These are phyloP conservation scores for Sciurus carolinensis DNA, from an alignment of 2,797 vertebrate species.

Conservation along the genomic window DNA sequence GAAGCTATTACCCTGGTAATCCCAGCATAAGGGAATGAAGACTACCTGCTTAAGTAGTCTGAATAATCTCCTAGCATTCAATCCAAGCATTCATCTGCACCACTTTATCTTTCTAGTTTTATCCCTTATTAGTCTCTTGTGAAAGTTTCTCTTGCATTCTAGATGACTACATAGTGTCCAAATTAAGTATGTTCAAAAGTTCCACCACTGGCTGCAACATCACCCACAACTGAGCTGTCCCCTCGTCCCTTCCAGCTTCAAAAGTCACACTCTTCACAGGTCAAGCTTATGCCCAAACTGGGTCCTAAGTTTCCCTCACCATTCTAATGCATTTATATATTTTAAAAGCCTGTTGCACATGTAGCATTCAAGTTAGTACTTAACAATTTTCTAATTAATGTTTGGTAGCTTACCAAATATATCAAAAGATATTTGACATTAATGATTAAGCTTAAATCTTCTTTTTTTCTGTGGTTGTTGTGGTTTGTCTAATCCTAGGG, in stretches of 20 bases:
- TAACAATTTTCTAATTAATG: conserved; percentile 3
- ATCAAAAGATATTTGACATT: not conserved
- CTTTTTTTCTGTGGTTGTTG: not conserved
- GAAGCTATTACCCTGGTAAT: not conserved
- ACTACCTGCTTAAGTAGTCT: not conserved
- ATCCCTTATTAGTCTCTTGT: not conserved
- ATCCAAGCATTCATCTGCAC: not conserved
- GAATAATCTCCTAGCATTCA: not conserved
- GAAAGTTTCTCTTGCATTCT: conserved; percentile 23
- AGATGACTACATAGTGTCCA: not conserved
- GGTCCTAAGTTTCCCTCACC: conserved; percentile 5
- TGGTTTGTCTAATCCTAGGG: not conserved
- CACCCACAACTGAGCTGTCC: not conserved
- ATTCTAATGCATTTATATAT: not conserved
- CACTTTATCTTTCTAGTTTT: not conserved
- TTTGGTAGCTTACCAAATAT: not conserved
- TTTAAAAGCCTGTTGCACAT: not conserved
- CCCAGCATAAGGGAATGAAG: not conserved
- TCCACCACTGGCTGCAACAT: not conserved
- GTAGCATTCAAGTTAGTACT: not conserved
- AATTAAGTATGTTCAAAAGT: not conserved
- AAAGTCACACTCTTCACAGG: not conserved
- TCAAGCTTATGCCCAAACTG: not conserved
- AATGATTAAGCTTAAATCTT: not conserved
- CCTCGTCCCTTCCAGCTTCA: not conserved